Evolutionary conservation across 2,888 invertebrate species (phyloP), one percentile per base, ranked within the genome.

Genomic region (Ditylenchus weischeri): DNA sequence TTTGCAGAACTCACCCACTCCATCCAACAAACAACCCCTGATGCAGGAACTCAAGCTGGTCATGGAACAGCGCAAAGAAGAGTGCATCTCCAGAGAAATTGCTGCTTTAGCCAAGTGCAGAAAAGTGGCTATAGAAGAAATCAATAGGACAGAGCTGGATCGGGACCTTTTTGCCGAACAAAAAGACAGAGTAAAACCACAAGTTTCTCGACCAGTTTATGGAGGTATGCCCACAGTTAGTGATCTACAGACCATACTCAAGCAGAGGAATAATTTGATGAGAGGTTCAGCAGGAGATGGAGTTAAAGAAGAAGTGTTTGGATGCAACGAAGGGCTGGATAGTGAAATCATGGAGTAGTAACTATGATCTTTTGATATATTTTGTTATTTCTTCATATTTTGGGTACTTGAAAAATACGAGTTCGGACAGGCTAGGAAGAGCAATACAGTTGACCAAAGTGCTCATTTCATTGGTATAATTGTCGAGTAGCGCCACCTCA

Each of bases 11-110:
- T 15, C 15, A 43, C 43, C 43, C 43, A 43, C 1, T 6, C n/a
- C 29, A 29, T 35, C 29, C 48, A 48, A 62, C 23, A 62, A 48
- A 38, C n/a, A 57, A 6, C 59, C 68, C 3, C 23, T 68, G 21
- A 43, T 62, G 29, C 48, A 59, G 36, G 69, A 69, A 62, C 61
- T 69, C 18, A 57, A 58, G 29, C 36, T 35, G 21, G 69, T 57
- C 8, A 36, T 69, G 19, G 29, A 18, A 10, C 49, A 36, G 21
- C 60, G 69, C 36, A 69, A 69, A 70, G 66, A 67, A n/a, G n/a
- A 54, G 47, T 70, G 62, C 35, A 19, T 69, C 23, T 13, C 47
- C 21, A 54, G 57, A 0, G 69, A 69, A 64, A 65, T 50, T 0
- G 29, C 48, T 18, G 69, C 69, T 18, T 51, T 69, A 36, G 69